Evolutionary conservation across 1,140 invertebrate species (phyloP), one percentile per base, ranked within the genome.

Genomic region (Bradysia coprophila): DNA sequence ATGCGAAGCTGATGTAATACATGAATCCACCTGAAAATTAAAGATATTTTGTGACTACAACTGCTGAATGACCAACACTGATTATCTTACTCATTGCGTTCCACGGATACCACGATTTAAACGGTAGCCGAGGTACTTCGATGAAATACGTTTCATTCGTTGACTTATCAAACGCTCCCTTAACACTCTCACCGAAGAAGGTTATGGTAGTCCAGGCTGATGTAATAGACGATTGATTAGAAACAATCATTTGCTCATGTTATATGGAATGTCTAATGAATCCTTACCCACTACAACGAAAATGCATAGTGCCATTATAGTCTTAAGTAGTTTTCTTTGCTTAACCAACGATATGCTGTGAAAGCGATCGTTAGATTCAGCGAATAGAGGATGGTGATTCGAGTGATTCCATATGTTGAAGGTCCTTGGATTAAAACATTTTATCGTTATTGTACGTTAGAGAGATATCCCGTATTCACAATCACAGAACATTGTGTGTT

Each of bases 381-480:
- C 73, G 51, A 87, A 87, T 15, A 87, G 51, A 1, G 82, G 81
- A 64, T 87, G 82, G 34, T 76, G 75, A 54, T 86, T 86, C 0
- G 76, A 72, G 60, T 80, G 78, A 52, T 82, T 83, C 80, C 80
- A 83, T 46, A 81, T 75, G 8, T 72, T 78, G 10, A 81, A 51
- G 0, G 76, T 80, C 52, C 77, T 75, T 42, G n/a, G n/a, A n/a
- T n/a, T n/a, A n/a, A n/a, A n/a, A n/a, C 15, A 10, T 38, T 16
- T 8, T n/a, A n/a, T n/a, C n/a, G n/a, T n/a, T n/a, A n/a, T n/a
- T n/a, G n/a, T n/a, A n/a, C n/a, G n/a, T n/a, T n/a, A n/a, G n/a
- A n/a, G n/a, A n/a, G 9, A 38, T 16, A 8, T 15, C 15, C 19
- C 36, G 15, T 16, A 8, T 16, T 8, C 8, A 38, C 8, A 38